Evolutionary conservation across 2,113 vertebrate species (phyloP), one percentile per base, ranked within the genome.

Genomic region (Brienomyrus longianalis): DNA sequence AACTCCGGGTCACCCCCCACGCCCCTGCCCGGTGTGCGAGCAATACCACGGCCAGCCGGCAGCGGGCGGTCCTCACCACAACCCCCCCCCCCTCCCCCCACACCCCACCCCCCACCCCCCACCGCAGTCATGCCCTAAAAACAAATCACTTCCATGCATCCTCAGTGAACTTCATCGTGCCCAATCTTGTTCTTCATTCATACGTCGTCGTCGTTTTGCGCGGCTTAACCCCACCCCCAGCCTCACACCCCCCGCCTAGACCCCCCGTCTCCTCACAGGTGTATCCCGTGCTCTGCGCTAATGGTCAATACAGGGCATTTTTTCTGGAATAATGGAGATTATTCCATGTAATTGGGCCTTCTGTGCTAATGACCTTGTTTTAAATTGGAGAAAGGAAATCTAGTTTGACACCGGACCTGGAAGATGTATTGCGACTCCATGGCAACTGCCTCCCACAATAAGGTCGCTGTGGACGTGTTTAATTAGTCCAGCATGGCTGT

Each of bases 391-490:
- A 91, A 88, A 90, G 89, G 91, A 93, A 95, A 95, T 88, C 89
- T 93, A 92, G 93, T 94, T 93, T 94, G 94, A 94, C 89, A 91
- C 92, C 90, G 92, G 90, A 74, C 31, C 88, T 89, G 27, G 88
- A 93, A 91, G 92, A 93, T 93, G 93, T 77, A 93, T 91, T 91
- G 92, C 74, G 91, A n/a, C 90, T 92, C 92, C 92, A 91, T 93
- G 92, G 93, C 92, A 96, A 95, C 93, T 94, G 91, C 91, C 50
- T 83, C 85, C 93, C 90, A 93, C 94, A 95, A 94, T 95, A 95
- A 95, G 94, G 95, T 95, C 92, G 91, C 93, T 89, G 93, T 90
- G 92, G 92, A 95, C 94, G 95, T 95, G 96, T 95, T 96, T 96
- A 96, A 96, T 96, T 96, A 96, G 95, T 92, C 93, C 93, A 92